Base-by-base conservation (phyloP, 2,113 vertebrate species). In the Mastomys coucha region DNA sequence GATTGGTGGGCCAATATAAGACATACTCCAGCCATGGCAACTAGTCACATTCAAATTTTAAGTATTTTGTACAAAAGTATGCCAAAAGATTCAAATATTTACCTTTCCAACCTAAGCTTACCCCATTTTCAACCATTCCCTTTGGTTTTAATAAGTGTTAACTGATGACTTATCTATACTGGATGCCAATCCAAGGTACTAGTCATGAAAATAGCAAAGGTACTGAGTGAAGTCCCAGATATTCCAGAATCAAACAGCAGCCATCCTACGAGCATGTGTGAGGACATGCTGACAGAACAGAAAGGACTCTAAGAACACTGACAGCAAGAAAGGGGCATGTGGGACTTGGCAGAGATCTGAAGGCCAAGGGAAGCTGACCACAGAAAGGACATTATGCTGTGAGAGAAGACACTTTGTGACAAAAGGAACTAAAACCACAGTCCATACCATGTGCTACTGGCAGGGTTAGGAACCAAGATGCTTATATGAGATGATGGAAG, bases 131-230 rank as follows among this genome's bases (percentile, higher is more conserved):
- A 31, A 53, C n/a, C 53, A 91, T 67, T 88, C 53, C 45, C 14
- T 86, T 31, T 53, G 51, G 60, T 67, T 87, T 94, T 69, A 86
- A 36, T 72, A 88, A 87, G 60, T n/a, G 91, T 36, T 88, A 93
- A 67, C 20, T 81, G 53, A 87, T 33, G 5, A 82, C 13, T 36
- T 87, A 65, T 58, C 51, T 28, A 16, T 10, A 36, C 39, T 75
- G 24, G 69, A 42, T 36, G 88, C 39, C 70, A 56, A 9, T 28
- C 42, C 10, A 58, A 84, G 45, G 17, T 39, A 31, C 10, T 63
- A 20, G 20, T 22, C 89, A 49, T n/a, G 42, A 89, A 96, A 93
- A 42, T 1, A 88, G 58, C 24, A 70, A 39, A 65, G 60, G 86
- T 17, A 81, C 84, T 20, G 28, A 26, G 16, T 1, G 22, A 7